Base-by-base conservation (phyloP, 1,140 invertebrate species). In the Sitodiplosis mosellana region DNA sequence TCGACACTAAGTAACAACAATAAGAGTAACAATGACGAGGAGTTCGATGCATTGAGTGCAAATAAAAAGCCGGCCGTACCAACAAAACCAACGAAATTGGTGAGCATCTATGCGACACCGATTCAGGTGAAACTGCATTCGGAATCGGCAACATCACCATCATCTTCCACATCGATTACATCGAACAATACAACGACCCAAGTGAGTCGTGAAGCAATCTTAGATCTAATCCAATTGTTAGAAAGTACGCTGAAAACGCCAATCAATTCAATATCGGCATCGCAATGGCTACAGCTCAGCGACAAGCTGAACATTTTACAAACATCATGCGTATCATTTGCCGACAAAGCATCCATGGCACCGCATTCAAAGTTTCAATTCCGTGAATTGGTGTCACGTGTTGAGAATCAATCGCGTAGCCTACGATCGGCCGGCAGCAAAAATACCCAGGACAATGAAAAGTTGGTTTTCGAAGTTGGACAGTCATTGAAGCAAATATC, bases 301-400 rank as follows among this genome's bases (percentile, higher is more conserved):
- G 85, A 90, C 57, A 87, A 87, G 58, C 75, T 88, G 10, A 80
- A 81, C 37, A 65, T 82, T 40, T 69, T 90, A 37, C 81, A 87
- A 54, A 75, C 77, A 1, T 80, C 82, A 49, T 90, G 86, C 61
- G 69, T 75, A 36, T 75, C 75, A 37, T 81, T 83, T 47, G 72
- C 71, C 1, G 69, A 71, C 49, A 80, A 83, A 50, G 69, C 69
- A 33, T 75, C 81, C 2, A 81, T 88, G 51, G 78, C 87, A 17
- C 83, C 88, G 15, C 86, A 88, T 58, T 77, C 83, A 21, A 81
- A 89, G 48, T 90, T 94, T 61, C 86, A 89, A 54, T 81, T 91
- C 56, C 78, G 87, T 10, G 88, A 93, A 59, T 68, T 92, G 47
- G 74, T 92, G 3, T 78, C 80, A 0, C 70, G 81, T 8, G 69